These are phyloP conservation scores for Mormyrus hasselquistii DNA, from an alignment of 2,797 vertebrate genomes.

Conservation along the genomic window DNA sequence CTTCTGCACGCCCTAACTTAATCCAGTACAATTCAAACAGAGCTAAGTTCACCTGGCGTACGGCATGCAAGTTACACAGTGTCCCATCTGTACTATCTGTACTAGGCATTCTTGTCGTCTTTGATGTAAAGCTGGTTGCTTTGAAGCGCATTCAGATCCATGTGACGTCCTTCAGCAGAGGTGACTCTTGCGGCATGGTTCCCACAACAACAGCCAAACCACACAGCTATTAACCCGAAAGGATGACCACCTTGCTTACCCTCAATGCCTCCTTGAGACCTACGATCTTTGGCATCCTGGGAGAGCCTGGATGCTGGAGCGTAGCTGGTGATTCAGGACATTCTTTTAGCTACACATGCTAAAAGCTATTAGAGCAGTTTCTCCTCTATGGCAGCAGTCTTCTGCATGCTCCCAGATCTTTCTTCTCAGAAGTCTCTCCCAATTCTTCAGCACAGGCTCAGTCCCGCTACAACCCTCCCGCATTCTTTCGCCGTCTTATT, in stretches of 20 bases:
- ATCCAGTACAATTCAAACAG: not conserved
- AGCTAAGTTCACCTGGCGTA: not conserved
- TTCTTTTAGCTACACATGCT: not conserved
- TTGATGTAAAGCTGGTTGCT: not conserved
- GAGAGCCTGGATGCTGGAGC: not conserved
- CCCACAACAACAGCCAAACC: not conserved
- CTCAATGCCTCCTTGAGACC: not conserved
- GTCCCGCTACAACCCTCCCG: not conserved
- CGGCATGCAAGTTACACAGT: not conserved
- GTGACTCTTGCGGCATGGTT: not conserved
- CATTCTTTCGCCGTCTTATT: not conserved
- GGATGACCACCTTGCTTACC: not conserved
- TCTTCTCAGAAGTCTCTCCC: not conserved
- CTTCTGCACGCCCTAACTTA: not conserved
- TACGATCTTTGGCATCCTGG: not conserved
- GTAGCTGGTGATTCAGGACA: not conserved
- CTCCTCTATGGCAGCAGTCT: not conserved
- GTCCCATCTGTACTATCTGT: not conserved
- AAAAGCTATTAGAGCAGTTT: not conserved
- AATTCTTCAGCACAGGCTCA: not conserved
- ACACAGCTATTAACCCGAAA: not conserved
- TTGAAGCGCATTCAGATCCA: not conserved
- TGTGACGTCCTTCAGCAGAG: not conserved
- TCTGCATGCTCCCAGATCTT: not conserved
- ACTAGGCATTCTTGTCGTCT: not conserved